Evolutionary conservation across 2,113 vertebrate genomes (phyloP).

Genomic region (Pseudopodoces humilis): DNA sequence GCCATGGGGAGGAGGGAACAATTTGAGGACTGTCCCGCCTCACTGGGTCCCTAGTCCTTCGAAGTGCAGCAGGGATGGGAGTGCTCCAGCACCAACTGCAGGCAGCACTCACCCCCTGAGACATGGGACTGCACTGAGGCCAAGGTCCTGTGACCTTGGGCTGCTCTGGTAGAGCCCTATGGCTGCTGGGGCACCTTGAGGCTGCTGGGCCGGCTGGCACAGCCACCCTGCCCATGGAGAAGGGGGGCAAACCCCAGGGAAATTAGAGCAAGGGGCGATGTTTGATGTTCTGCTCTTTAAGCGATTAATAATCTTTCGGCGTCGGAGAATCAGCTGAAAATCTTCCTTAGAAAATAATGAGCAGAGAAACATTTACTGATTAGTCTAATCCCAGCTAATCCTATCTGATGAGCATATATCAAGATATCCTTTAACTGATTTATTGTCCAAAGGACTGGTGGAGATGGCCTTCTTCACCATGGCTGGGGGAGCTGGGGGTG

Average conservation of each 20-base stretch:
- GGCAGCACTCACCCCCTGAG: background rate
- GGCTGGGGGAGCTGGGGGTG: background rate
- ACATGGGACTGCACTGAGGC: rapidly evolving
- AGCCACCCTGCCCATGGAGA: background rate
- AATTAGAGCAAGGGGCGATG: constrained; percentile 73
- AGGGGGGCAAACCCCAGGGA: background rate
- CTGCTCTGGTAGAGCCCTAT: rapidly evolving
- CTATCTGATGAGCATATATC: constrained; percentile 78
- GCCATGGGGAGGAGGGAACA: background rate
- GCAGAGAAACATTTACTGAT: constrained; percentile 83
- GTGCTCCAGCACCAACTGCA: background rate
- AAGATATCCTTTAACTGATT: constrained; percentile 76
- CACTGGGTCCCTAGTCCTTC: rapidly evolving
- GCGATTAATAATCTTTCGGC: constrained; percentile 77
- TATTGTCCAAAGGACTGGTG: constrained; percentile 47
- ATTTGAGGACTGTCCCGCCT: background rate
- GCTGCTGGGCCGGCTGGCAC: background rate
- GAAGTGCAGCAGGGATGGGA: rapidly evolving
- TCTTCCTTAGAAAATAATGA: constrained; percentile 82
- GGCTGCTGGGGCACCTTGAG: background rate
- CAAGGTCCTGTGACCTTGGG: rapidly evolving
- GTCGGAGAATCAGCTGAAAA: constrained; percentile 74
- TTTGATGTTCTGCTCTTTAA: constrained; percentile 79
- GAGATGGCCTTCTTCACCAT: background rate
- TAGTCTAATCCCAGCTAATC: constrained; percentile 84